Base-by-base conservation (phyloP, 2,888 invertebrate genomes). In the Lysandra coridon region DNA sequence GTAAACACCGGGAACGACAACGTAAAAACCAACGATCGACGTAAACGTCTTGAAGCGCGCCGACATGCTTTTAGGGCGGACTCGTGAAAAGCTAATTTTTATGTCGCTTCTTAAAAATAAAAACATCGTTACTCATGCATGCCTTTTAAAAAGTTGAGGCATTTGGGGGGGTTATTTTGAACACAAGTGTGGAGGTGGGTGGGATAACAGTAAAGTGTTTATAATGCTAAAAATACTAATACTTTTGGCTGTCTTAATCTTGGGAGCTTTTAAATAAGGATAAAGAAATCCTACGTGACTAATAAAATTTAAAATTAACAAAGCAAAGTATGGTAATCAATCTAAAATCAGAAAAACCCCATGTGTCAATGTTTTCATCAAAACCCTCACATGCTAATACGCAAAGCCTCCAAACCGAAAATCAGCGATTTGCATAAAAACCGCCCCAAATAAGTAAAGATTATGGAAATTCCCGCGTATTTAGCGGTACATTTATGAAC, bases 21-120 rank as follows among this genome's bases (percentile, higher is more conserved):
- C 89, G 89, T 94, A 93, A 94, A 94, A 94, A 90, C 89, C 87
- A 90, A 94, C 89, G 92, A 90, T 84, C 87, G 84, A 88, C 83
- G 90, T 94, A 94, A 94, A 94, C 91, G 91, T 89, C 90, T 89
- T 87, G 83, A 83, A 79, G 83, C 83, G 83, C 83, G 84, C 85
- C 85, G 87, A 88, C 87, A 86, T 81, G 85, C 87, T 87, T 87
- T 87, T 86, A 87, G 84, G 84, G 78, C 81, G 82, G 84, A 83
- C 83, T 86, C 83, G 84, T 84, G 86, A 83, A 83, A 81, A 84
- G 85, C 86, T 88, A 89, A 88, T 91, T 89, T 85, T 88, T 88
- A 89, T 88, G 89, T 82, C 33, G 73, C 69, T 33, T 64, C 69
- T 69, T 73, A 75, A 80, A 64, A 74, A 78, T 79, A 78, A 79